A percentile compares a stretch with the other conserved stretches of the same genome.
phyloP scores from a whole-genome alignment of 1,140 invertebrate genomes.

The Pogonomyrmex californicus region DNA sequence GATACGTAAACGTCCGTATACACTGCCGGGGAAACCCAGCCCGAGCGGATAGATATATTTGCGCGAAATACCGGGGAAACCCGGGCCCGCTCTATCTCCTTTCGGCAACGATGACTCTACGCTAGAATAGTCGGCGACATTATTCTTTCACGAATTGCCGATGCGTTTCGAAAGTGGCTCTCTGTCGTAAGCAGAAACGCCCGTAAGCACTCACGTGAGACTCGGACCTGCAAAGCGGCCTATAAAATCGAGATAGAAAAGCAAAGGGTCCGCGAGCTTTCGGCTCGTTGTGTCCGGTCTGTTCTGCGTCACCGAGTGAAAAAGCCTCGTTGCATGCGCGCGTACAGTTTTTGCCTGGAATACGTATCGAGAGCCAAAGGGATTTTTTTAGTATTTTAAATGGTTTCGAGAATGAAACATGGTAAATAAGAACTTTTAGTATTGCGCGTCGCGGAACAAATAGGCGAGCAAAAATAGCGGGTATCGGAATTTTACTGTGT shows the following conservation, averaged over 20 bases:
- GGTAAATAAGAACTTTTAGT: background rate
- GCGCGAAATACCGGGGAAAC: constrained; percentile 29
- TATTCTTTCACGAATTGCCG: constrained; percentile 65
- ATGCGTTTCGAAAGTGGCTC: constrained; percentile 63
- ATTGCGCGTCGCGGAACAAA: background rate
- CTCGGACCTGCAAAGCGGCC: constrained; percentile 14
- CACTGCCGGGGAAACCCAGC: constrained; percentile 46
- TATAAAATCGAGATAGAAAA: constrained; percentile 31
- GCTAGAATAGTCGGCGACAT: constrained; percentile 48
- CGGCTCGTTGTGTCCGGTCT: constrained; percentile 3
- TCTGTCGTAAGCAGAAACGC: constrained; percentile 59
- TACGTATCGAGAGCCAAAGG: background rate
- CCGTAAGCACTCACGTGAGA: background rate
- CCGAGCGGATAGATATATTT: constrained; percentile 68
- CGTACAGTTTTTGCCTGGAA: background rate
- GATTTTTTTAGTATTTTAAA: constrained; percentile 1
- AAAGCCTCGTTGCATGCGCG: background rate
- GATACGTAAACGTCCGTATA: constrained; percentile 77
- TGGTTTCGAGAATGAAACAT: background rate
- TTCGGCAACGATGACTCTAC: constrained; percentile 28
- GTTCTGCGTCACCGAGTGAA: background rate
- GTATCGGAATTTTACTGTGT: background rate
- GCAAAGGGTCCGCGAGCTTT: constrained; percentile 2
- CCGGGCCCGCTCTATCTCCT: constrained; percentile 14
- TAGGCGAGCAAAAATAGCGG: background rate